Percentiles rank a stretch among this genome's conserved stretches.
These are phyloP conservation scores for Berghia stephanieae DNA, from an alignment of 1,140 invertebrate genomes.

Conservation along the genomic window DNA sequence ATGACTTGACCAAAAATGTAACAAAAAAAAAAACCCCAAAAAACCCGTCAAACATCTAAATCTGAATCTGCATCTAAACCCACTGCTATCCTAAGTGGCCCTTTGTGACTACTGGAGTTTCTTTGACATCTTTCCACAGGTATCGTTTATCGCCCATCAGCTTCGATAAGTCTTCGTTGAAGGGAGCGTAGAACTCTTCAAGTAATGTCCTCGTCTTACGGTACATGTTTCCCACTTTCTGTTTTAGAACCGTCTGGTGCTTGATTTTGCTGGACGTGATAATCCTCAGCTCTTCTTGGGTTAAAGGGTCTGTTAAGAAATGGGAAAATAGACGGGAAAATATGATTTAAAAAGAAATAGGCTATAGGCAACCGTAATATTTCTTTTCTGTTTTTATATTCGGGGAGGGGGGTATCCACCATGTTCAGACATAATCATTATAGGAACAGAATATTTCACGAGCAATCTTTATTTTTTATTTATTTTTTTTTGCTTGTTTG, in stretches of 20 bases:
- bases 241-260: slow-evolving; percentile 30
- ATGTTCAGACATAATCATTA: too few species aligned
- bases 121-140: slow-evolving; percentile 30
- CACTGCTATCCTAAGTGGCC: too few species aligned
- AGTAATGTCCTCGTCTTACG: slow-evolving; percentile 25
- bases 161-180: slow-evolving; percentile 27
- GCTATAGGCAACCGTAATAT: not conserved
- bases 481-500: not conserved
- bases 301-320: slow-evolving; percentile 12
- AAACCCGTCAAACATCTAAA: too few species aligned
- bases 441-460: not conserved
- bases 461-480: not conserved
- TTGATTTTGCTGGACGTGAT: not conserved
- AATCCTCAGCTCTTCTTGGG: not conserved
- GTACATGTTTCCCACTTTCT: slow-evolving; percentile 28
- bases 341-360: not conserved
- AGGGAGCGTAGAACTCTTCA: slow-evolving; percentile 28
- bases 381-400: not conserved
- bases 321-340: not conserved
- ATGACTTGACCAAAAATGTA: too few species aligned
- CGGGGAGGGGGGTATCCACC: too few species aligned
- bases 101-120: too few species aligned
- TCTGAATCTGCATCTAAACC: too few species aligned
- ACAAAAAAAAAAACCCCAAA: too few species aligned
- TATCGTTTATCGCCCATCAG: slow-evolving; percentile 18